Base-by-base conservation (phyloP, 2,113 vertebrate genomes). In the Zapus hudsonius region DNA sequence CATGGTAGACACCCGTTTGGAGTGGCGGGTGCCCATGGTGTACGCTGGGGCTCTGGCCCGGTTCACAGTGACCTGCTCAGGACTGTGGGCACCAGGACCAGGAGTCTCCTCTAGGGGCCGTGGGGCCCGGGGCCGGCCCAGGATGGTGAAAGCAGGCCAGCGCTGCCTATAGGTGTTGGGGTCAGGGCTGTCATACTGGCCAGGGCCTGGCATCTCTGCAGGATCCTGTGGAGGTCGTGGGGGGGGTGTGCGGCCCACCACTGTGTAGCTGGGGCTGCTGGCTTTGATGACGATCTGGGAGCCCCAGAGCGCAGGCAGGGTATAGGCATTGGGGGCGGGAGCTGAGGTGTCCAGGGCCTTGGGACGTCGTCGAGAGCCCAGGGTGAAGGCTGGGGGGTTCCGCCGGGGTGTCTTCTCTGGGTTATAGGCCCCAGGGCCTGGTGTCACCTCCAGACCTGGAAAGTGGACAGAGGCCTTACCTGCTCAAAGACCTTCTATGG, bases 381-480 rank as follows among this genome's bases (percentile, higher is more conserved):
- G 98, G 33, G 98, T 98, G 97, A 98, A 99, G 33, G 98, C 98
- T 0, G 99, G 99, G 0, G 98, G 93, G 12, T 97, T 98, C 74
- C 73, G 95, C 5, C 99, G 98, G 1, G 98, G 98, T 1, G 93
- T 98, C 79, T 97, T 98, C 95, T 99, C 98, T 0, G 98, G 99
- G 90, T 98, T 99, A 97, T 99, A 99, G 76, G 98, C 87, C 5
- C 99, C 99, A 0, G 99, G 99, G 1, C 99, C 99, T 0, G 99
- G 99, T 1, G 98, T 98, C 94, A 97, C 95, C 82, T 97, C 96
- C 84, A 84, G 91, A 93, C 74, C 97, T 97, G 87, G 31, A 76
- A 63, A 47, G 40, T 0, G 27, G 86, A 69, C 44, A 72, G 38
- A 29, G 63, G 25, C 20, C 83, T 38, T 31, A 4, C 61, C 52